phyloP scores from a whole-genome alignment of 2,888 invertebrate species.

The Eupithecia dodoneata region DNA sequence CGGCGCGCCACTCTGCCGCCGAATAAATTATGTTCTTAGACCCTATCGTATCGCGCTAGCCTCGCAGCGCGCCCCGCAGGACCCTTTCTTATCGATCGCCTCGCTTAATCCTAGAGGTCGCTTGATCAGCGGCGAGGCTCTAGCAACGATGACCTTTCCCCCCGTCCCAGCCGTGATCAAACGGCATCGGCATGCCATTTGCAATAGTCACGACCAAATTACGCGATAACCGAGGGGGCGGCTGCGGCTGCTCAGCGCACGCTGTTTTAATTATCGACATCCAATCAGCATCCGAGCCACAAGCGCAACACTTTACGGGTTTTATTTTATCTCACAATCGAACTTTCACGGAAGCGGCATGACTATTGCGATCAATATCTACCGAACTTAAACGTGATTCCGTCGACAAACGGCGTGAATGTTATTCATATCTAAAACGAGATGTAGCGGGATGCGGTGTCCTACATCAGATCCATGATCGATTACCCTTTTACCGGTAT shows the following conservation, averaged over 20 bases:
- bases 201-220: conserved; percentile 69
- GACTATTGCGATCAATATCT: conserved; percentile 35
- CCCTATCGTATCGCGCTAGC: conserved; percentile 57
- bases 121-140: conserved; percentile 66
- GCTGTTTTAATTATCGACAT: conserved; percentile 45
- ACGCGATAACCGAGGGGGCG: conserved; percentile 52
- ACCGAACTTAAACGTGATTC: conserved; percentile 39
- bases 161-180: conserved; percentile 57
- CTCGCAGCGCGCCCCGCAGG: conserved; percentile 49
- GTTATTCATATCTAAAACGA: conserved; percentile 59
- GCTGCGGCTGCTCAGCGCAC: conserved; percentile 28
- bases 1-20: conserved; percentile 82
- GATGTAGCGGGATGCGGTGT: conserved; percentile 56
- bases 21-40: conserved; percentile 80
- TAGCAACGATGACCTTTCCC: conserved; percentile 65
- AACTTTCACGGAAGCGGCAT: conserved; percentile 39
- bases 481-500: conserved; percentile 64
- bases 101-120: conserved; percentile 79
- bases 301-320: conserved; percentile 15
- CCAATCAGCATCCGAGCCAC: conserved; percentile 23
- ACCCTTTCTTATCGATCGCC: conserved; percentile 71
- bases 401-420: conserved; percentile 45
- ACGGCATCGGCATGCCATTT: conserved; percentile 68
- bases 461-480: conserved; percentile 63
- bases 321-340: conserved; percentile 21